phyloP scores from a whole-genome alignment of 1,140 invertebrate genomes.

The Pseudomyrmex sp. region DNA sequence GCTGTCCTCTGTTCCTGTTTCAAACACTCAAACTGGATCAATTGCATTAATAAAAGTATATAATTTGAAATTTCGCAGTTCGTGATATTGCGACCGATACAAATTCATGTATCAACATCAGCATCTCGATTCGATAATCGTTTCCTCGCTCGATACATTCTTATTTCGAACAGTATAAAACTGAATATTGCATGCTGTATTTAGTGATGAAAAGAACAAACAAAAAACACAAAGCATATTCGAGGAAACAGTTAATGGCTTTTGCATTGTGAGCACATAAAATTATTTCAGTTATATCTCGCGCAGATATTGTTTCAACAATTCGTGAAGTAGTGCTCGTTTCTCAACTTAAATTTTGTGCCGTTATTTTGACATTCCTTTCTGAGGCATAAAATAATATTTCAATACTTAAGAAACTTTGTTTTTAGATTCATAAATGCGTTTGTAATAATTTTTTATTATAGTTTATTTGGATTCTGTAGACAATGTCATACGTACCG shows the following conservation, averaged over 20 bases:
- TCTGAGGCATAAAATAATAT: background rate
- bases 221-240: conserved; percentile 74
- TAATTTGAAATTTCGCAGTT: conserved; percentile 28
- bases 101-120: conserved; percentile 23
- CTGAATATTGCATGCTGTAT: conserved; percentile 73
- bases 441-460: background rate
- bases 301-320: conserved; percentile 39
- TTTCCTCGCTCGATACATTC: conserved; percentile 28
- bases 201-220: conserved; percentile 70
- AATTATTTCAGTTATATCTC: conserved; percentile 24
- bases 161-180: conserved; percentile 49
- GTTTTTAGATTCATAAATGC: conserved; percentile 7
- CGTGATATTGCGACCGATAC: too few relatives aligned
- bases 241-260: conserved; percentile 73
- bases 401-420: background rate
- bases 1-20: conserved; percentile 84
- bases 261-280: conserved; percentile 71
- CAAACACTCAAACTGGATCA: conserved; percentile 82
- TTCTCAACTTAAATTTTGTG: background rate
- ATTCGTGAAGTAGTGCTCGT: conserved; percentile 4
- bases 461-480: conserved; percentile 17
- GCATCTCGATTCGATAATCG: background rate
- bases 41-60: conserved; percentile 66
- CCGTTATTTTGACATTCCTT: conserved; percentile 34
- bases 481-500: conserved; percentile 18